These are phyloP conservation scores for Alcis repandata DNA, from an alignment of 2,888 invertebrate species.

Conservation along the genomic window DNA sequence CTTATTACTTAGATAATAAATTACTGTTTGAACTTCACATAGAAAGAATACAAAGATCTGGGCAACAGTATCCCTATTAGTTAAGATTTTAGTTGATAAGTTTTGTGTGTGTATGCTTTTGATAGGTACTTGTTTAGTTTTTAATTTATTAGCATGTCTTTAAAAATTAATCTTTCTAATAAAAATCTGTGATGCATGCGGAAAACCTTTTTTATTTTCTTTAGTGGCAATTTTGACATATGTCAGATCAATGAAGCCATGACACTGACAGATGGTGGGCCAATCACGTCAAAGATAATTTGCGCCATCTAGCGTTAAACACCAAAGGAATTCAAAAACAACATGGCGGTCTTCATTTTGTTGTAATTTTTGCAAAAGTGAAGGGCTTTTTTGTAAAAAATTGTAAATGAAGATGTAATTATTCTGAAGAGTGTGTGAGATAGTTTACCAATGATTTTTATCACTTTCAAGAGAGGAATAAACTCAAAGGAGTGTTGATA, in stretches of 20 bases:
- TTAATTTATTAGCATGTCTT: conserved; percentile 38
- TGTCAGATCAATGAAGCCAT: not conserved
- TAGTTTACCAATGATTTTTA: conserved; percentile 30
- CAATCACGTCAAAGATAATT: conserved; percentile 60
- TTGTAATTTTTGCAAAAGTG: conserved; percentile 70
- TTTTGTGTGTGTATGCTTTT: conserved; percentile 64
- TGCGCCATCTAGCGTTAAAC: conserved; percentile 74
- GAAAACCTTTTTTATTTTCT: conserved; percentile 10
- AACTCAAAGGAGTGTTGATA: conserved; percentile 62
- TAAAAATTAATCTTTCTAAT: not conserved
- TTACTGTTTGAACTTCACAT: conserved; percentile 94
- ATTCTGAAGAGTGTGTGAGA: conserved; percentile 39
- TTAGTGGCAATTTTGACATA: not conserved
- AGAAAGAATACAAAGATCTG: conserved; percentile 91
- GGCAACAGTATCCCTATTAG: conserved; percentile 81
- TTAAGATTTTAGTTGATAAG: conserved; percentile 55
- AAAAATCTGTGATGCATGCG: conserved; percentile 14
- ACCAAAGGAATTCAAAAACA: conserved; percentile 65
- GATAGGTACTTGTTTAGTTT: conserved; percentile 58
- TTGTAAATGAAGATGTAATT: conserved; percentile 48
- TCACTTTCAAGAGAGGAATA: conserved; percentile 37
- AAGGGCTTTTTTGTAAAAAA: conserved; percentile 61
- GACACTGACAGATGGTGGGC: conserved; percentile 39
- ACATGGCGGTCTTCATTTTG: conserved; percentile 75
- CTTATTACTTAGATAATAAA: conserved; percentile 95